Percentiles rank a stretch among this genome's conserved stretches.
Evolutionary conservation across 2,113 vertebrate genomes (phyloP).

Genomic region (Pleuronectes platessa): DNA sequence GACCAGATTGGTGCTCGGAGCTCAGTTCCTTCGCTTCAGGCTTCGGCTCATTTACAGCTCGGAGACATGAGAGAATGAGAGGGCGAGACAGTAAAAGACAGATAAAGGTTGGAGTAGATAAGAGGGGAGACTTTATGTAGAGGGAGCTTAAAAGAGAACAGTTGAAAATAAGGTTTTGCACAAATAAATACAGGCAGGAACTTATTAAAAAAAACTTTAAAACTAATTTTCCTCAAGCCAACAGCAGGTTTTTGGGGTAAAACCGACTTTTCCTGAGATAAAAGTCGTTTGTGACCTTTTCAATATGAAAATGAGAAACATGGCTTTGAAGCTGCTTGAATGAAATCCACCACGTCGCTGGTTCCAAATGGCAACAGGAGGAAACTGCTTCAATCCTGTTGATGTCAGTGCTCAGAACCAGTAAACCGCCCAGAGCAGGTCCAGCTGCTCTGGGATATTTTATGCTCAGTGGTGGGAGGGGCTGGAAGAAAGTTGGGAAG

Average conservation of each 20-base stretch:
- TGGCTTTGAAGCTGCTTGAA: background rate
- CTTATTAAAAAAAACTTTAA: background rate
- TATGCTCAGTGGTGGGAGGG: background rate
- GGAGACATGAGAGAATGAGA: slow-evolving; percentile 23
- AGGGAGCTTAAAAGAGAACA: background rate
- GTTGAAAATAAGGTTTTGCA: background rate
- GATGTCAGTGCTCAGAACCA: slow-evolving; percentile 17
- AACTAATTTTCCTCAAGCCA: background rate
- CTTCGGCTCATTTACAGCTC: slow-evolving; percentile 30
- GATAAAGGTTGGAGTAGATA: slow-evolving; percentile 15
- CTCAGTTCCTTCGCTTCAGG: slow-evolving; percentile 30
- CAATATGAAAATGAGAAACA: slow-evolving; percentile 16
- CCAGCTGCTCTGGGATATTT: slow-evolving; percentile 26
- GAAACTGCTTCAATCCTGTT: background rate
- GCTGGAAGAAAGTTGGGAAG: background rate
- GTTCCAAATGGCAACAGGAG: slow-evolving; percentile 6
- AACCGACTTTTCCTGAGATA: background rate
- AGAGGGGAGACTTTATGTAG: too few species aligned
- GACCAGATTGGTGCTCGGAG: slow-evolving; percentile 43
- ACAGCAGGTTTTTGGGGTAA: background rate
- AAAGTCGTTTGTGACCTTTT: background rate
- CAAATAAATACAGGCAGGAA: background rate
- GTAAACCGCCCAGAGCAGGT: slow-evolving; percentile 15
- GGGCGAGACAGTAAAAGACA: slow-evolving; percentile 3
- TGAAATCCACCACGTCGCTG: background rate